Conservation (phyloP, 1,140 invertebrate species). For the Sesamia nonagrioides region DNA sequence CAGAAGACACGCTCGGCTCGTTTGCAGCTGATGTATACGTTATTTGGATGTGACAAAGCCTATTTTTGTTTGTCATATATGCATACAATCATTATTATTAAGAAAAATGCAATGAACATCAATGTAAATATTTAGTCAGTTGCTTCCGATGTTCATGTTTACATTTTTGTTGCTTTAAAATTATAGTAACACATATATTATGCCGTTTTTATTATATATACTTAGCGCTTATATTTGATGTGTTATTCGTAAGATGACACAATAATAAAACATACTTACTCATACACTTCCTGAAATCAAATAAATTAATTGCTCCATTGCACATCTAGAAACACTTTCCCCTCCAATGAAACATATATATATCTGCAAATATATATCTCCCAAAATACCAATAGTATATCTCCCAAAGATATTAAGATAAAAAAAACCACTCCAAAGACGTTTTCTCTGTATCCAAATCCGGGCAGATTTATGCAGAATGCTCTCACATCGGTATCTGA, state of each 20-base stretch:
- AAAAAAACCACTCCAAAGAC: slow-evolving; percentile 11
- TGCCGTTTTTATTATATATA: background rate
- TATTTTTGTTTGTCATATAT: background rate
- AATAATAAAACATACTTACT: background rate
- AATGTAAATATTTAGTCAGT: slow-evolving; percentile 51
- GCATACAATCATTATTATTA: slow-evolving; percentile 21
- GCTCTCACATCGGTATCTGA: slow-evolving; percentile 5
- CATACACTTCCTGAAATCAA: too few relatives aligned
- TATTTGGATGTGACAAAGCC: background rate
- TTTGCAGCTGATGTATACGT: background rate
- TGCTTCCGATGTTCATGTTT: slow-evolving; percentile 27
- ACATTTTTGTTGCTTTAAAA: slow-evolving; percentile 37
- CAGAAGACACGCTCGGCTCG: slow-evolving; percentile 25
- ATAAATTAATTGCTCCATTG: too few relatives aligned
- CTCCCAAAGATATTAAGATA: slow-evolving; percentile 19
- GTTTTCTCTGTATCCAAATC: slow-evolving; percentile 21
- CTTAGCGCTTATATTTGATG: background rate
- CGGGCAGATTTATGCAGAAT: slow-evolving; percentile 27
- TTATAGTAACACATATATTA: slow-evolving; percentile 14
- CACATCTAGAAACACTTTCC: too few relatives aligned
- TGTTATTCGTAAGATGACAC: slow-evolving; percentile 14
- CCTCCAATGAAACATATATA: too few relatives aligned
- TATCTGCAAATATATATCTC: too few relatives aligned
- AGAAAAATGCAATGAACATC: slow-evolving; percentile 49
- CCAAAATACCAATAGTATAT: background rate